Conservation (phyloP, 2,113 vertebrate species). For the Reinhardtius hippoglossoides region DNA sequence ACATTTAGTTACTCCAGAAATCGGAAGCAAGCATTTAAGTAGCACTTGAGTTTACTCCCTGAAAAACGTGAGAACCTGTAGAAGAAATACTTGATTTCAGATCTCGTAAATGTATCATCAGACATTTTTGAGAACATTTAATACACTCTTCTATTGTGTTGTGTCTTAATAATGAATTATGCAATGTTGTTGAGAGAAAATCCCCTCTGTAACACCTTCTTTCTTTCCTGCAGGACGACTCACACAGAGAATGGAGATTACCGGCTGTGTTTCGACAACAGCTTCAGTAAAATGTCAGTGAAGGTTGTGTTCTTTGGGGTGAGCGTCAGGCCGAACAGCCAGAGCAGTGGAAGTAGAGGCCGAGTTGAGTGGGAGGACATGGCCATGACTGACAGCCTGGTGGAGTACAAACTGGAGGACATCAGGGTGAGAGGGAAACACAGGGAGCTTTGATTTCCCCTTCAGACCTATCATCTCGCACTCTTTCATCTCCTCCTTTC, state of each 20-base stretch:
- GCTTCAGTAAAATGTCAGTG: constrained; percentile 88
- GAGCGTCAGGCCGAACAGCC: constrained; percentile 77
- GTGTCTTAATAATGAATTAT: neutral
- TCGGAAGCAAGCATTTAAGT: neutral
- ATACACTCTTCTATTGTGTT: too few species aligned
- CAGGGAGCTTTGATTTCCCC: neutral
- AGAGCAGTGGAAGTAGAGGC: constrained; percentile 26
- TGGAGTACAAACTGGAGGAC: constrained; percentile 80
- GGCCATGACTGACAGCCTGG: constrained; percentile 79
- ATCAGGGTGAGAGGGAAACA: constrained; percentile 70
- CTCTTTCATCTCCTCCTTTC: too few species aligned
- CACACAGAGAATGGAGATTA: constrained; percentile 88
- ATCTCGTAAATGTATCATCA: too few species aligned
- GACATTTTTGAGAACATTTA: too few species aligned
- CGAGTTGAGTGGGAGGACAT: constrained; percentile 77
- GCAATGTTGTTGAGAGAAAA: neutral
- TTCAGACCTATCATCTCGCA: neutral
- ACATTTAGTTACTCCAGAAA: too few species aligned
- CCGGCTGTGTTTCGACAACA: constrained; percentile 93
- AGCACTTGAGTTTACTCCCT: neutral
- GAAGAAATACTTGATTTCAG: neutral
- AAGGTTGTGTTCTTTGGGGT: constrained; percentile 91
- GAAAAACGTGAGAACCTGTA: neutral
- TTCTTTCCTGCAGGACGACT: constrained; percentile 81
- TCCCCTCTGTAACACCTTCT: neutral